Conservation (phyloP, 2,888 invertebrate species). For the Rhyacophila evoluta region DNA sequence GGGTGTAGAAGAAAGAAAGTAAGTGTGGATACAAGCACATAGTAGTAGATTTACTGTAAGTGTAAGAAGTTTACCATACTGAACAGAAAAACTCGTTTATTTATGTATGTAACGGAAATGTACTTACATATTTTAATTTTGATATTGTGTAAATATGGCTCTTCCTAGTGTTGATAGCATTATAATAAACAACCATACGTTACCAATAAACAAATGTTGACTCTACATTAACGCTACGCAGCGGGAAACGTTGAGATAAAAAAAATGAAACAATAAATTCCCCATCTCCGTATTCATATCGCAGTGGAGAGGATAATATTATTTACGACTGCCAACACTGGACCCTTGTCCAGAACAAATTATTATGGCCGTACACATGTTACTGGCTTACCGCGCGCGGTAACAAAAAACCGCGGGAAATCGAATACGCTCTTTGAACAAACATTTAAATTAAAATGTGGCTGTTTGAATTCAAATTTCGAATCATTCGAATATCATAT, state of each 20-base stretch:
- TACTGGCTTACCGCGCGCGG: slow-evolving; percentile 39
- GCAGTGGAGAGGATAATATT: slow-evolving; percentile 42
- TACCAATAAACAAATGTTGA: slow-evolving; percentile 54
- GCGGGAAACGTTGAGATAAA: slow-evolving; percentile 48
- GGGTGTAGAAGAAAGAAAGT: too few relatives aligned
- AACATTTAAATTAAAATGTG: slow-evolving; percentile 30
- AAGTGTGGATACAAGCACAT: too few relatives aligned
- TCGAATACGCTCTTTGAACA: slow-evolving; percentile 40
- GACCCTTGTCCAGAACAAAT: slow-evolving; percentile 53
- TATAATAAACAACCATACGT: slow-evolving; percentile 37
- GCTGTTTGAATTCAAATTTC: slow-evolving; percentile 14
- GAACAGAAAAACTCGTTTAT: too few relatives aligned
- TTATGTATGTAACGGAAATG: too few relatives aligned
- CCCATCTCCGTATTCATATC: slow-evolving; percentile 33
- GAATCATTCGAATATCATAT: not conserved
- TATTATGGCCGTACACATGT: slow-evolving; percentile 53
- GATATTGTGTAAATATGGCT: slow-evolving; percentile 1
- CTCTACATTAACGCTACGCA: slow-evolving; percentile 52
- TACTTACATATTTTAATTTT: not conserved
- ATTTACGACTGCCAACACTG: slow-evolving; percentile 51
- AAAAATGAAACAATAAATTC: slow-evolving; percentile 33
- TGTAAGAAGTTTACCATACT: too few relatives aligned
- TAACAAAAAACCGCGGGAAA: slow-evolving; percentile 50
- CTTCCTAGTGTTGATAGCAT: slow-evolving; percentile 37
- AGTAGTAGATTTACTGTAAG: too few relatives aligned